Conservation (phyloP, 2,113 vertebrate genomes). For the Periophthalmodon schlosseri region DNA sequence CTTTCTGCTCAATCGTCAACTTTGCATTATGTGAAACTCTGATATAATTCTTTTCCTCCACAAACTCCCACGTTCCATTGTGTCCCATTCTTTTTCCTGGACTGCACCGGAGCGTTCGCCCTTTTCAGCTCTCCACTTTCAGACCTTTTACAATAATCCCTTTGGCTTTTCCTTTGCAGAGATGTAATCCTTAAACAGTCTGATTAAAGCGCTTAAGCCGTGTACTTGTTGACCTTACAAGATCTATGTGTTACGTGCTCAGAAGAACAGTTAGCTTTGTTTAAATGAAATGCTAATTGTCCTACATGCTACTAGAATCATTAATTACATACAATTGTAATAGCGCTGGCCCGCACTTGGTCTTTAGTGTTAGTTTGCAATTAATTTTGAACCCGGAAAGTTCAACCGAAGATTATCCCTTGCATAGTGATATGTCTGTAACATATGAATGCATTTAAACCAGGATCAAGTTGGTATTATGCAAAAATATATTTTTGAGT, state of each 20-base stretch:
- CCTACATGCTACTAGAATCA: background rate
- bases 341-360: background rate
- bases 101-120: background rate
- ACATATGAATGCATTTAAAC: background rate
- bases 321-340: background rate
- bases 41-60: background rate
- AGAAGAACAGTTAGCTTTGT: background rate
- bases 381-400: constrained; percentile 1
- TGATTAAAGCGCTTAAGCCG: constrained; percentile 4
- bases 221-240: constrained; percentile 9
- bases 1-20: no score
- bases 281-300: constrained; percentile 8
- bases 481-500: no score
- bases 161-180: background rate
- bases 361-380: background rate
- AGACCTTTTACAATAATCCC: constrained; percentile 12
- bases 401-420: background rate
- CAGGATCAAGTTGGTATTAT: background rate
- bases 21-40: no score
- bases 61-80: background rate
- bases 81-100: background rate
- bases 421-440: constrained; percentile 18
- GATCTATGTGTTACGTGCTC: constrained; percentile 4
- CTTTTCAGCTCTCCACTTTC: background rate
- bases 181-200: constrained; percentile 1